A percentile compares a stretch with the other conserved stretches of the same genome.
Conservation (phyloP, 2,888 invertebrate genomes). For the Eledone cirrhosa region DNA sequence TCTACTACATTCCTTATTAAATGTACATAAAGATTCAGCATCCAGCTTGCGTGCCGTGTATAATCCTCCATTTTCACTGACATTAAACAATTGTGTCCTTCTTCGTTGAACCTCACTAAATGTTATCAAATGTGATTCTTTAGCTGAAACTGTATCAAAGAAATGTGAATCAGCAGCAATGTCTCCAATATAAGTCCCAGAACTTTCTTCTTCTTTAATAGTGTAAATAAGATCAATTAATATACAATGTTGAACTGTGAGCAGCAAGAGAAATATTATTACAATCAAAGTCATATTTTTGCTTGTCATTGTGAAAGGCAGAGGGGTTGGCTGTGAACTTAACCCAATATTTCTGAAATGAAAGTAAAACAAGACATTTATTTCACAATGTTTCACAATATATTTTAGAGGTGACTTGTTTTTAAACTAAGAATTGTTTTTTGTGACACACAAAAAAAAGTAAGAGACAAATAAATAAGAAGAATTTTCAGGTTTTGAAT, state of each 20-base stretch:
- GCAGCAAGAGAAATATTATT: no score
- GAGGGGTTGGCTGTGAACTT: no score
- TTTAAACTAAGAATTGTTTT: no score
- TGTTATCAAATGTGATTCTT: not conserved
- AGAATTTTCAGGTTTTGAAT: no score
- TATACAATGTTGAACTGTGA: not conserved
- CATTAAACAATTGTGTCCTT: slow-evolving; percentile 5
- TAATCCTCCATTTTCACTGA: not conserved
- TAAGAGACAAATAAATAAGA: no score
- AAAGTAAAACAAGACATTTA: no score
- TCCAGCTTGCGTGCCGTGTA: not conserved
- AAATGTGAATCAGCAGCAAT: slow-evolving; percentile 14
- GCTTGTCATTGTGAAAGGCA: no score
- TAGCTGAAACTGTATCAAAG: not conserved
- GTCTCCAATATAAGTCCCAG: not conserved
- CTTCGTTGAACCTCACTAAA: not conserved
- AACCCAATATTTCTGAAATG: no score
- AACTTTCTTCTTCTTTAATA: not conserved
- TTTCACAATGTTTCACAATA: no score
- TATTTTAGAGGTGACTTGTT: no score
- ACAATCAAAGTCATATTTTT: no score
- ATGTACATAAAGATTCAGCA: slow-evolving; percentile 20
- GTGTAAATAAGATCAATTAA: not conserved
- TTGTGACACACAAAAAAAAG: no score
- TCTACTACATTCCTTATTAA: not conserved